A percentile compares a stretch with the other conserved stretches of the same genome.
Evolutionary conservation across 2,797 vertebrate genomes (phyloP).

Genomic region (Acridotheres tristis): DNA sequence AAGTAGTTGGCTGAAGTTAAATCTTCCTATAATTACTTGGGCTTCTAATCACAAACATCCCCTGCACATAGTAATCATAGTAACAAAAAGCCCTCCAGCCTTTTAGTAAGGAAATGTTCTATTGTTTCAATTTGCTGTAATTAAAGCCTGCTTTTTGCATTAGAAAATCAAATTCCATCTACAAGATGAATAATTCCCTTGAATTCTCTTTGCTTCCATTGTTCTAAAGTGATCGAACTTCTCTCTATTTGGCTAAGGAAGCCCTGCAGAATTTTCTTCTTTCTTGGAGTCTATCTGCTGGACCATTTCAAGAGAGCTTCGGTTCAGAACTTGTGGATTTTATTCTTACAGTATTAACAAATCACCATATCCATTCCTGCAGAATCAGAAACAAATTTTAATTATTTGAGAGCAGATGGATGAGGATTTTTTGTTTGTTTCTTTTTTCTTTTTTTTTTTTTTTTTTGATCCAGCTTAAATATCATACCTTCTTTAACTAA

Average conservation of each 20-base stretch:
- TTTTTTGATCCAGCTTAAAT: background rate
- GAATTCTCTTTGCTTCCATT: background rate
- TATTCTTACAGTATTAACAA: background rate
- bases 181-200: background rate
- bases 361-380: background rate
- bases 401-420: background rate
- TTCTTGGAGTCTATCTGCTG: background rate
- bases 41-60: background rate
- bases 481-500: background rate
- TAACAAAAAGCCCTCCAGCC: background rate
- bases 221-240: background rate
- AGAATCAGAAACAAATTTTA: background rate
- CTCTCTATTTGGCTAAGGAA: background rate
- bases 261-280: background rate
- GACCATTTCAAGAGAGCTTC: background rate
- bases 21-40: background rate
- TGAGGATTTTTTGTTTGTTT: background rate
- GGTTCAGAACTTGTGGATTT: background rate
- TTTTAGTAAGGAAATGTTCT: conserved; percentile 31
- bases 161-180: conserved; percentile 39
- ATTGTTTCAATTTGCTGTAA: conserved; percentile 38
- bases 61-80: background rate
- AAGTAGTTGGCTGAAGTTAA: background rate
- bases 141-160: conserved; percentile 35
- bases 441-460: background rate